These are phyloP conservation scores for Steinernema feltiae DNA, from an alignment of 1,140 invertebrate genomes.

Conservation along the genomic window DNA sequence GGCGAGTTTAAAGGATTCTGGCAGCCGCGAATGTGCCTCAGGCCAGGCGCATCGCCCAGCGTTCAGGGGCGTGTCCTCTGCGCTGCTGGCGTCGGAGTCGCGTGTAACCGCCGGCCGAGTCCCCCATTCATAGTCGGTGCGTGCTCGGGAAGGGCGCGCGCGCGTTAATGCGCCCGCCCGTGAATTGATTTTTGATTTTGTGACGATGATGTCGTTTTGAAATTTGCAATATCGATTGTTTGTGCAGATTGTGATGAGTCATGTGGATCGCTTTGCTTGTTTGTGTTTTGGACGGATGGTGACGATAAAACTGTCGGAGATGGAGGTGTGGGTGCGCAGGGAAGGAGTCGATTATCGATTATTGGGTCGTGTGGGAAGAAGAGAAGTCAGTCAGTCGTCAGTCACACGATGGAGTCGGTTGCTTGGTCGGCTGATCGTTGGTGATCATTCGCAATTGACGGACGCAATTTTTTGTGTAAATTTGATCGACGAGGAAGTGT, in stretches of 20 bases:
- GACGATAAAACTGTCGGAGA: not conserved
- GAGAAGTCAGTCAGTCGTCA: not conserved
- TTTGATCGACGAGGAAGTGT: not conserved
- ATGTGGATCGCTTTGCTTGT: not conserved
- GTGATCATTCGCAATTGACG: not conserved
- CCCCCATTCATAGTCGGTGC: not conserved
- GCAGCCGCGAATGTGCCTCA: too few relatives aligned
- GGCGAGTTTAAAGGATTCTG: too few relatives aligned
- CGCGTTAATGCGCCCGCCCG: not conserved
- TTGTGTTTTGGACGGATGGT: not conserved
- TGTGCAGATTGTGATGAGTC: not conserved
- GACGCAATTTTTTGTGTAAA: not conserved
- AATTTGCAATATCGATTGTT: not conserved
- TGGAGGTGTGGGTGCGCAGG: not conserved
- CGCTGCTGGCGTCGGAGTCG: too few relatives aligned
- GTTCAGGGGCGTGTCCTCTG: too few relatives aligned
- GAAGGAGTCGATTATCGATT: not conserved
- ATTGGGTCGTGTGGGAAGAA: not conserved
- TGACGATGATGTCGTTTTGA: too few relatives aligned
- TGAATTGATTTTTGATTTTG: slow-evolving; percentile 11
- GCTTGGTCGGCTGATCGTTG: not conserved
- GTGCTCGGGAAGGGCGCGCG: not conserved
- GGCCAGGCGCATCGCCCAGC: too few relatives aligned
- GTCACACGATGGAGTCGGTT: too few relatives aligned
- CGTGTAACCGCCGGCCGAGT: too few relatives aligned